Percentiles rank a stretch among this genome's conserved stretches.
phyloP scores from a whole-genome alignment of 2,113 vertebrate species.

The Calidris pygmaea region DNA sequence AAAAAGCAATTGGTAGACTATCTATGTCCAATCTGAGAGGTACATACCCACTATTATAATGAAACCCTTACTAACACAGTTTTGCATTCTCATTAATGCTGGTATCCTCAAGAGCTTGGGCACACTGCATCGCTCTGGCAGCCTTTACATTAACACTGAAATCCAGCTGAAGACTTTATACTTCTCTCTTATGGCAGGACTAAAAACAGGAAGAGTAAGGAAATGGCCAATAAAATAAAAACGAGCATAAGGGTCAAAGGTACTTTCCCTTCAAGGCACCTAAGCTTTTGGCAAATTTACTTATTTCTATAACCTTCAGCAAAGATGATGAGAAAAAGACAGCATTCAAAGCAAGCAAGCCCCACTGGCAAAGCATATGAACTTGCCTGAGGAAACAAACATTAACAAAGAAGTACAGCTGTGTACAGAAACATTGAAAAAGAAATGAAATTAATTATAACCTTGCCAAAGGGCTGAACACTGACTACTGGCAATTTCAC shows the following conservation, averaged over 20 bases:
- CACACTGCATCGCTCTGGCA: not conserved
- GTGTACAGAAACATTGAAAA: not conserved
- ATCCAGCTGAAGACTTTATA: not conserved
- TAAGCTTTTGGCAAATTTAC: not conserved
- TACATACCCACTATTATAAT: not conserved
- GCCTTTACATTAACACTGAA: not conserved
- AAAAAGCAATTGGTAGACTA: not conserved
- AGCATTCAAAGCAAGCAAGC: not conserved
- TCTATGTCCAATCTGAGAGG: not conserved
- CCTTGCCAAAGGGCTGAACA: not conserved
- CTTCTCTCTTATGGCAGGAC: not conserved
- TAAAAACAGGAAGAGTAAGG: not conserved
- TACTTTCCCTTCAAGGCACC: not conserved
- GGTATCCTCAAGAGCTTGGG: not conserved
- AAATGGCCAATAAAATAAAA: not conserved
- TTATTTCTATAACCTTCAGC: not conserved
- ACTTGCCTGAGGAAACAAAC: not conserved
- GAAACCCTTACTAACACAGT: not conserved
- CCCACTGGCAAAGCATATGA: not conserved
- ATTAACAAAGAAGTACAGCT: not conserved
- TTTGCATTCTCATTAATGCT: not conserved
- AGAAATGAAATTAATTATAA: not conserved
- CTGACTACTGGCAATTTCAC: not conserved
- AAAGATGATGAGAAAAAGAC: not conserved
- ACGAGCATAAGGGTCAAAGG: not conserved